Conservation (phyloP, 1,140 invertebrate species). For the Coptotermes formosanus region DNA sequence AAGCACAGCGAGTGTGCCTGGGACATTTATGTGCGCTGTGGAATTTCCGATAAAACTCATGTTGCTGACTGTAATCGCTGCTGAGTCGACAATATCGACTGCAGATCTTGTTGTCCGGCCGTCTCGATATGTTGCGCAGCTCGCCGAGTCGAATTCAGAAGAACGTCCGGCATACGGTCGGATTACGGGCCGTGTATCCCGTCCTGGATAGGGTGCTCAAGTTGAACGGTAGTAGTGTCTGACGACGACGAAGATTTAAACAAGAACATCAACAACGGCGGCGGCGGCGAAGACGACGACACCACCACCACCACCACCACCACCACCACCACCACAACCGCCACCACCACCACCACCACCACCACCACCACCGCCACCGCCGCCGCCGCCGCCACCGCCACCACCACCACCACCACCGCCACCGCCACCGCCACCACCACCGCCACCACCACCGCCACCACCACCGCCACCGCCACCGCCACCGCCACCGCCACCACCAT, state of each 20-base stretch:
- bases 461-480: no score
- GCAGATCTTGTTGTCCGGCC: neutral
- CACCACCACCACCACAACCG: no score
- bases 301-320: no score
- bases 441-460: neutral
- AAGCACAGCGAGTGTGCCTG: neutral
- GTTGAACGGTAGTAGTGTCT: neutral
- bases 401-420: neutral
- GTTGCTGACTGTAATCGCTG: neutral
- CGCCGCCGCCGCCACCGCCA: neutral
- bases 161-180: neutral
- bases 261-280: neutral
- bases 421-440: neutral
- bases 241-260: neutral
- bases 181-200: neutral
- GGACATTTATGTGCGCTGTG: neutral
- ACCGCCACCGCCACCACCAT: conserved; percentile 10
- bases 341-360: no score
- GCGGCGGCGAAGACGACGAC: no score
- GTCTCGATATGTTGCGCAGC: neutral
- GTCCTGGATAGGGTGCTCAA: neutral
- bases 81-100: neutral
- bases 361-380: neutral
- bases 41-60: neutral
- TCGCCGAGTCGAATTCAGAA: neutral